These are phyloP conservation scores for Hippocampus comes DNA, from an alignment of 2,113 vertebrate species.

Conservation along the genomic window DNA sequence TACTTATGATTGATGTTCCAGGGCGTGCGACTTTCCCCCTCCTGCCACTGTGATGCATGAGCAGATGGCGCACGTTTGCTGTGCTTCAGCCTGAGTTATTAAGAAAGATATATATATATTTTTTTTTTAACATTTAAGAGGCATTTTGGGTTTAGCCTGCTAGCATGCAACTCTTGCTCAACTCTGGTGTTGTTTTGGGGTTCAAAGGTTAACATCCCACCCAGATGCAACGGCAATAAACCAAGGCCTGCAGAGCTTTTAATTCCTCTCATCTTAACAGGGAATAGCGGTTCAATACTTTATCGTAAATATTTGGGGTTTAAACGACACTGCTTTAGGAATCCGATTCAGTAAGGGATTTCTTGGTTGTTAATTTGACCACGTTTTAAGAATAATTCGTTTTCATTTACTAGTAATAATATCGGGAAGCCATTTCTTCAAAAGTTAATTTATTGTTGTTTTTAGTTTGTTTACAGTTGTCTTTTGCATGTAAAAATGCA, in stretches of 20 bases:
- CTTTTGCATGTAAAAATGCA: too few species aligned
- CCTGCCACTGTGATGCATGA: not conserved
- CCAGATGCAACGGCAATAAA: slow-evolving; percentile 7
- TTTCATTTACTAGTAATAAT: too few species aligned
- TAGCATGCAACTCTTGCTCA: slow-evolving; percentile 5
- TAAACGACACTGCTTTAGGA: too few species aligned
- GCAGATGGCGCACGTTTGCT: not conserved
- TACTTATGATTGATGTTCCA: not conserved
- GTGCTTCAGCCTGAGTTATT: not conserved
- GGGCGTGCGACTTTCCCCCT: not conserved
- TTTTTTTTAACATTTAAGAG: not conserved
- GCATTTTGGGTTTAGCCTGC: slow-evolving; percentile 6
- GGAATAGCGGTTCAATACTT: not conserved
- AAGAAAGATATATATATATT: too few species aligned
- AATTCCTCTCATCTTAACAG: slow-evolving; percentile 10
- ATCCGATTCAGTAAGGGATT: too few species aligned
- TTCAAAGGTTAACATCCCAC: slow-evolving; percentile 31
- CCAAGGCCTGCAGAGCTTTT: slow-evolving; percentile 17
- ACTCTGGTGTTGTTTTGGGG: not conserved
- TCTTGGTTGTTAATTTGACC: too few species aligned
- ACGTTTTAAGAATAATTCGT: too few species aligned
- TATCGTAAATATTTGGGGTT: too few species aligned
- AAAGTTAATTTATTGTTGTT: too few species aligned
- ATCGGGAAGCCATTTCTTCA: too few species aligned
- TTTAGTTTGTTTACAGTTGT: too few species aligned